phyloP scores from a whole-genome alignment of 2,888 invertebrate species.

The Drosophila limbata region DNA sequence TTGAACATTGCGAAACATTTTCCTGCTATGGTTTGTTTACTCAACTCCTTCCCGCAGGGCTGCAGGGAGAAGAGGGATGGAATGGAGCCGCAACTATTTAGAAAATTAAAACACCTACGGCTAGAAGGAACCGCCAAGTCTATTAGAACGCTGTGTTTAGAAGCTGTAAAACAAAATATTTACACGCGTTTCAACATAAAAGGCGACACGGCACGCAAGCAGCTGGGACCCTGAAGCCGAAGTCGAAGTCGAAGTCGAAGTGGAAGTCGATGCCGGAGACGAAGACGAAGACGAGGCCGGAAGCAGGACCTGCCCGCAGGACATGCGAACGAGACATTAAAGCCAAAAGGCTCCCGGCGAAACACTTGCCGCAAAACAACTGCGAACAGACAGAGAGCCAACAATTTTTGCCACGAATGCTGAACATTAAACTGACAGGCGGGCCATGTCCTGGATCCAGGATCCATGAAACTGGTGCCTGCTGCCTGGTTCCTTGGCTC shows the following conservation, averaged over 20 bases:
- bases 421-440: conserved; percentile 72
- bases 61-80: background rate
- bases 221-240: conserved; percentile 34
- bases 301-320: conserved; percentile 47
- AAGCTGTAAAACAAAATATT: conserved; percentile 82
- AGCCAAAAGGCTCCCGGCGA: conserved; percentile 66
- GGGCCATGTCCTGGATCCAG: conserved; percentile 44
- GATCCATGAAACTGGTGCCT: conserved; percentile 9
- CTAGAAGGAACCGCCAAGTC: conserved; percentile 49
- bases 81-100: conserved; percentile 63
- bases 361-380: conserved; percentile 56
- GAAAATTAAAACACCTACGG: conserved; percentile 75
- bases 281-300: conserved; percentile 16
- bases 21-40: conserved; percentile 54
- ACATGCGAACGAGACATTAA: conserved; percentile 78
- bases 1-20: conserved; percentile 59
- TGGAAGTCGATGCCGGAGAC: conserved; percentile 1
- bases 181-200: conserved; percentile 77
- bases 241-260: background rate
- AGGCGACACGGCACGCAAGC: conserved; percentile 72
- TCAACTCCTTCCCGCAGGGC: conserved; percentile 12
- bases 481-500: background rate
- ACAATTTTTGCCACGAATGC: conserved; percentile 39
- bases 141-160: conserved; percentile 66
- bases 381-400: conserved; percentile 8